phyloP scores from a whole-genome alignment of 2,113 vertebrate genomes.

The Gulo gulo region DNA sequence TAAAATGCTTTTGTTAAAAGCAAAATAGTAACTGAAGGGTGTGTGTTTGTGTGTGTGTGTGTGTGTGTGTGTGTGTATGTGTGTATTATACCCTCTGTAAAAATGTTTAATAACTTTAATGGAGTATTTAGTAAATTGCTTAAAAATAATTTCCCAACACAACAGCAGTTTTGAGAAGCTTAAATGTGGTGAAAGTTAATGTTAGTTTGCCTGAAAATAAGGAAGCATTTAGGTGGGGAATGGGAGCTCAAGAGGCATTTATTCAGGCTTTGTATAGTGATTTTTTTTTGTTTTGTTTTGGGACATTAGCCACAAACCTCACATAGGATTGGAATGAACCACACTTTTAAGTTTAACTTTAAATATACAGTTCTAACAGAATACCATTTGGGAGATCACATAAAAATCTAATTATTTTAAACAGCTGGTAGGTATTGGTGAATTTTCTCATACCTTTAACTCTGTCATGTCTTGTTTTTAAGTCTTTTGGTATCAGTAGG shows the following conservation, averaged over 20 bases:
- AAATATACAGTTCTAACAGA: conserved; percentile 30
- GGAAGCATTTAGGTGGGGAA: conserved; percentile 5
- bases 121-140: conserved; percentile 29
- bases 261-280: conserved; percentile 55
- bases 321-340: conserved; percentile 51
- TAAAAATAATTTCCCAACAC: conserved; percentile 37
- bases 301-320: conserved; percentile 28
- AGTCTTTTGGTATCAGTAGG: neutral
- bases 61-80: neutral
- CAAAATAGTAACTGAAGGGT: neutral
- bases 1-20: conserved; percentile 45
- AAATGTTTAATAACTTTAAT: conserved; percentile 47
- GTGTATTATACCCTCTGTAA: neutral
- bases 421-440: neutral
- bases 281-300: conserved; percentile 26
- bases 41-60: neutral
- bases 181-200: conserved; percentile 38
- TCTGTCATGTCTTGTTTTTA: conserved; percentile 36
- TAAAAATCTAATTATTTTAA: conserved; percentile 28
- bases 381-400: neutral
- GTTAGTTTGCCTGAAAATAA: conserved; percentile 47
- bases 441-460: conserved; percentile 29
- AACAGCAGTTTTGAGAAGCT: conserved; percentile 45
- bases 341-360: conserved; percentile 51
- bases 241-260: conserved; percentile 56